Conservation (phyloP, 1,140 invertebrate species). For the Drosophila gunungcola region DNA sequence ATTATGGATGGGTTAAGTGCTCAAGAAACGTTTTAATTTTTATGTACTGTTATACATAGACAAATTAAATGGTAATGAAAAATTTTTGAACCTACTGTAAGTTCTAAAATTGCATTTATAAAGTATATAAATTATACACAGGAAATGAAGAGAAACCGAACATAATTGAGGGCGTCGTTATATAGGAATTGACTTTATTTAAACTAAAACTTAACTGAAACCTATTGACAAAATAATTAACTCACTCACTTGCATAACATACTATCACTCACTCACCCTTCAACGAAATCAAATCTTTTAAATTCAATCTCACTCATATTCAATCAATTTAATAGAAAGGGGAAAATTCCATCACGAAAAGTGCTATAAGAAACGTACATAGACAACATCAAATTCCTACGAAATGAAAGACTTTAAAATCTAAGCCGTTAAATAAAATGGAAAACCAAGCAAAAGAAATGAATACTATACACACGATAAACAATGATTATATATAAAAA, state of each 20-base stretch:
- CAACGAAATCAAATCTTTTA: constrained; percentile 16
- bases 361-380: constrained; percentile 60
- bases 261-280: constrained; percentile 22
- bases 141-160: constrained; percentile 39
- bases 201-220: constrained; percentile 45
- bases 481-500: constrained; percentile 39
- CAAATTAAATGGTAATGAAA: constrained; percentile 55
- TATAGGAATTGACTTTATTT: constrained; percentile 77
- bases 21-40: constrained; percentile 76
- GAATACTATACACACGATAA: constrained; percentile 60
- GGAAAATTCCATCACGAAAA: constrained; percentile 33
- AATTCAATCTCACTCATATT: constrained; percentile 19
- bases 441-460: constrained; percentile 39
- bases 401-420: constrained; percentile 84
- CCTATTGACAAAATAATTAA: constrained; percentile 32
- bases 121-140: constrained; percentile 64
- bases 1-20: constrained; percentile 43
- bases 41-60: constrained; percentile 72
- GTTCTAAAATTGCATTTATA: constrained; percentile 83
- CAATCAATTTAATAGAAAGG: background rate
- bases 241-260: constrained; percentile 35
- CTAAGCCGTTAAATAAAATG: constrained; percentile 75
- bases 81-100: constrained; percentile 80
- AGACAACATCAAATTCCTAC: constrained; percentile 83
- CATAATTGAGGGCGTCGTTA: constrained; percentile 68